Conservation (phyloP, 2,888 invertebrate genomes). For the Stenodera caucasica region DNA sequence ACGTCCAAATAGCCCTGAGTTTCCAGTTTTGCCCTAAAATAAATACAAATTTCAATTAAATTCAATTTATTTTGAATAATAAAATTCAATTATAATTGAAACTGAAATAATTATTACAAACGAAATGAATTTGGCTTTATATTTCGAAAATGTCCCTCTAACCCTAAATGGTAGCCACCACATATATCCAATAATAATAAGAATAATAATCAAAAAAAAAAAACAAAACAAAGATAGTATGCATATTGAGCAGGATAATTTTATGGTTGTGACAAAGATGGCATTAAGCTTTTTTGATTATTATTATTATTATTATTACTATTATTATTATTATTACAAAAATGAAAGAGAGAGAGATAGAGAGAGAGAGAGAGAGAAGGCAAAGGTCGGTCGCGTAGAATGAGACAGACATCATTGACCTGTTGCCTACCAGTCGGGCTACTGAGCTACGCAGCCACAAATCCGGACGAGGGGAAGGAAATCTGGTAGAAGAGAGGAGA, state of each 20-base stretch:
- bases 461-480: slow-evolving; percentile 36
- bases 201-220: not conserved
- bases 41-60: slow-evolving; percentile 19
- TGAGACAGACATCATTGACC: slow-evolving; percentile 61
- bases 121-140: slow-evolving; percentile 18
- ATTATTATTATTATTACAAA: not conserved
- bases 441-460: slow-evolving; percentile 57
- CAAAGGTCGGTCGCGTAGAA: slow-evolving; percentile 46
- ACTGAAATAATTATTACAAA: not conserved
- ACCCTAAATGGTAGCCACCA: slow-evolving; percentile 33
- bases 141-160: slow-evolving; percentile 32
- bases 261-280: slow-evolving; percentile 14
- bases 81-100: not conserved
- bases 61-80: not conserved
- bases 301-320: not conserved
- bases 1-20: slow-evolving; percentile 24
- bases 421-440: slow-evolving; percentile 66
- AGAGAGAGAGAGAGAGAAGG: slow-evolving; percentile 53
- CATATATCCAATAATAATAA: too few relatives aligned
- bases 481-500: slow-evolving; percentile 48
- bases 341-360: slow-evolving; percentile 4
- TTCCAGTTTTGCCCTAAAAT: slow-evolving; percentile 38
- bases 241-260: not conserved
- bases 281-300: not conserved
- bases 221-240: slow-evolving; percentile 13